Evolutionary conservation across 2,888 invertebrate genomes (phyloP).

Genomic region (Siphlonurus alternatus): DNA sequence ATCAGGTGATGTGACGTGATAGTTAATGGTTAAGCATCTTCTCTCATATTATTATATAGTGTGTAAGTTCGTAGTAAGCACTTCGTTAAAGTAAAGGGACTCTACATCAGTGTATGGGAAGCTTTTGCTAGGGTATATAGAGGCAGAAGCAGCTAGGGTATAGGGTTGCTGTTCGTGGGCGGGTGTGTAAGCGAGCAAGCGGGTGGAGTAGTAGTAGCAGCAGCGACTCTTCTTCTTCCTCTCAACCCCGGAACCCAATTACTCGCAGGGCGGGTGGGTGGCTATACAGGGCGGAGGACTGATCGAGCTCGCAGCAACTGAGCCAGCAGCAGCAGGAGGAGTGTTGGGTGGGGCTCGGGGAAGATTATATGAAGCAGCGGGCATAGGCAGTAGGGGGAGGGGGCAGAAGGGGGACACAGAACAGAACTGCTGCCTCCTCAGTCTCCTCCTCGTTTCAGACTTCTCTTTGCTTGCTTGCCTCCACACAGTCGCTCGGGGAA

Average conservation of each 20-base stretch:
- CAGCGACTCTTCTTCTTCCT: background rate
- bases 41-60: no score
- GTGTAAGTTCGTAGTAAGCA: no score
- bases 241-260: constrained; percentile 6
- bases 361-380: background rate
- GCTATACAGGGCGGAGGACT: constrained; percentile 1
- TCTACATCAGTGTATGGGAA: no score
- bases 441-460: no score
- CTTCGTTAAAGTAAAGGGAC: no score
- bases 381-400: constrained; percentile 11
- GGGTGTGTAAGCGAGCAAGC: background rate
- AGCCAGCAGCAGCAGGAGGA: background rate
- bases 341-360: background rate
- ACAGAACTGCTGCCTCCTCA: no score
- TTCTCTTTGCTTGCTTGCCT: background rate
- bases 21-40: no score
- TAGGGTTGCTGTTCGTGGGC: no score
- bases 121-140: no score
- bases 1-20: no score
- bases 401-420: constrained; percentile 19
- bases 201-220: no score
- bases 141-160: no score
- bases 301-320: constrained; percentile 2
- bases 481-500: background rate
- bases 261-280: background rate